These are phyloP conservation scores for Geopemphigus sp. DNA, from an alignment of 1,140 invertebrate genomes.

Conservation along the genomic window DNA sequence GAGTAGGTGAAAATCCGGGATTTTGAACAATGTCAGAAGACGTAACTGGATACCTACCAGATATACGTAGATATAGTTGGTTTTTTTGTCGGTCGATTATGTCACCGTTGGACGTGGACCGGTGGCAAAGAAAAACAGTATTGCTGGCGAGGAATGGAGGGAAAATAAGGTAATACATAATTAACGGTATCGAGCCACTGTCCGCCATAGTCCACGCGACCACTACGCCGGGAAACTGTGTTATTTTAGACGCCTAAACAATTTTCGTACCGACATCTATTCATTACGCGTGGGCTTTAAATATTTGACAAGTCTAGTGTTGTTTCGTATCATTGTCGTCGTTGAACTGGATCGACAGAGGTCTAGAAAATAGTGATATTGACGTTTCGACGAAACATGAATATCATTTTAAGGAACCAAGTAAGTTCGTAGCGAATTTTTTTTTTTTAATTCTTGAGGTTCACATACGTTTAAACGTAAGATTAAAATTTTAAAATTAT, in stretches of 20 bases:
- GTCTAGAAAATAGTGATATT: too few species aligned
- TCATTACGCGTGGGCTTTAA: too few species aligned
- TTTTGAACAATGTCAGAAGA: conserved; percentile 17
- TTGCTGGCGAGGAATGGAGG: conserved; percentile 5
- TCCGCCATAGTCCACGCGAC: conserved; percentile 3
- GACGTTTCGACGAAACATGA: too few species aligned
- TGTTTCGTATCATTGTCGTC: too few species aligned
- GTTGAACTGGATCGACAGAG: too few species aligned
- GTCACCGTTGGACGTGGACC: background rate
- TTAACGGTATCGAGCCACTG: conserved; percentile 8
- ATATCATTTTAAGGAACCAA: too few species aligned
- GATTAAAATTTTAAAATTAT: too few species aligned
- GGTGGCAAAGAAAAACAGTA: conserved; percentile 2
- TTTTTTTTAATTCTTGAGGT: too few species aligned
- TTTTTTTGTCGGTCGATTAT: conserved; percentile 9
- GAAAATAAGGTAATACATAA: conserved; percentile 27
- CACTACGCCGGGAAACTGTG: background rate
- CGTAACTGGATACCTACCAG: background rate
- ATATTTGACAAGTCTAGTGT: too few species aligned
- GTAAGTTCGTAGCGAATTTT: too few species aligned
- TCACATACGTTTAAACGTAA: too few species aligned
- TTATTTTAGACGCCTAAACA: background rate
- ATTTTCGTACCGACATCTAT: too few species aligned
- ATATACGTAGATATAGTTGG: background rate
- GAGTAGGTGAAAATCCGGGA: background rate